Percentiles rank a stretch among this genome's conserved stretches.
Conservation (phyloP, 92 coral and sea anemone species). For the Muricea muricata region DNA sequence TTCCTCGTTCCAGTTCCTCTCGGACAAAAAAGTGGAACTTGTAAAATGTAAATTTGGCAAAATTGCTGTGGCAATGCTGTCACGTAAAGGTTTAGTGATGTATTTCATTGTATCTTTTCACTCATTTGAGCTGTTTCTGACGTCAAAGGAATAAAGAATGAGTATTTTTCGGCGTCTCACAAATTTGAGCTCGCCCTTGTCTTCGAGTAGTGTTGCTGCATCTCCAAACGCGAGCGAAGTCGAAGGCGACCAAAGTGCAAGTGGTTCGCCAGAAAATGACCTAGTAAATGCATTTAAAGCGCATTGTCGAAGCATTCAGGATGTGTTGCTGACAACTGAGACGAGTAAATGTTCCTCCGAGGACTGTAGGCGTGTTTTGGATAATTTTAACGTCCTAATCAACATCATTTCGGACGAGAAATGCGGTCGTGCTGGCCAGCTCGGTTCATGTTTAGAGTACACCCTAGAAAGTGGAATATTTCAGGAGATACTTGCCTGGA, state of each 20-base stretch:
- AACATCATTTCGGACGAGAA: slow-evolving; percentile 85
- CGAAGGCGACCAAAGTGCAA: not conserved
- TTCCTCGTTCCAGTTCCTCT: slow-evolving; percentile 34
- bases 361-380: slow-evolving; percentile 84
- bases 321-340: slow-evolving; percentile 47
- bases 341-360: slow-evolving; percentile 81
- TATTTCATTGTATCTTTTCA: not conserved
- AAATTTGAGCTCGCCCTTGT: slow-evolving; percentile 29
- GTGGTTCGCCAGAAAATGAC: slow-evolving; percentile 14
- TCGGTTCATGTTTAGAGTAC: slow-evolving; percentile 92
- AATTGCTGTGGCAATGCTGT: not conserved
- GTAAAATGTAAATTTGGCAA: not conserved
- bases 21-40: not conserved
- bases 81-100: not conserved
- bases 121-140: not conserved
- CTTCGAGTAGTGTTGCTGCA: not conserved
- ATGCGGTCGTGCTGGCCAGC: slow-evolving; percentile 69
- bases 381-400: slow-evolving; percentile 83
- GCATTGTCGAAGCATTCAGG: slow-evolving; percentile 29
- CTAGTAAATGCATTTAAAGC: slow-evolving; percentile 13
- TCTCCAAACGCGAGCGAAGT: not conserved
- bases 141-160: slow-evolving; percentile 24
- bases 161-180: slow-evolving; percentile 35
- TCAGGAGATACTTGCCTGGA: slow-evolving; percentile 83
- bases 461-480: slow-evolving; percentile 82